Evolutionary conservation across 92 coral and sea anemone genomes (phyloP).

Genomic region (Porites lobata): DNA sequence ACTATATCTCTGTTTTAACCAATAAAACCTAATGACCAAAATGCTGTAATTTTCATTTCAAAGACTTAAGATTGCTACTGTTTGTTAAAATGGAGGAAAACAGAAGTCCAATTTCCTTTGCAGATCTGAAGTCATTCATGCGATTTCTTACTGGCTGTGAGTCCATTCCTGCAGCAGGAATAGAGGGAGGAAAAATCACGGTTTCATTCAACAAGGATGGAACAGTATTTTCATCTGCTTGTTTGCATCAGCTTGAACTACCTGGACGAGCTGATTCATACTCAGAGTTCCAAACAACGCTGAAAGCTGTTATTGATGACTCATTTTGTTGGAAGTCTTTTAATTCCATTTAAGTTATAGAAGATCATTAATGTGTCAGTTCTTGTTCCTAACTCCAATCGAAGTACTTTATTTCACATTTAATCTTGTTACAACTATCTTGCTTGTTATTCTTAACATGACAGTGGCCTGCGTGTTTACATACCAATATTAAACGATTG

Average conservation of each 20-base stretch:
- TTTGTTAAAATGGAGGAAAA: conserved; percentile 28
- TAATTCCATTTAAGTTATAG: conserved; percentile 35
- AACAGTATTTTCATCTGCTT: conserved; percentile 30
- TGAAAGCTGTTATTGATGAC: conserved; percentile 35
- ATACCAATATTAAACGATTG: neutral
- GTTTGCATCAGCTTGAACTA: conserved; percentile 46
- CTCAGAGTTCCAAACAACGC: conserved; percentile 47
- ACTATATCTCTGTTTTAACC: conserved; percentile 26
- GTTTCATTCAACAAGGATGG: conserved; percentile 38
- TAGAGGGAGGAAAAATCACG: conserved; percentile 44
- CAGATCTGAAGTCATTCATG: conserved; percentile 34
- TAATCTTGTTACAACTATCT: neutral
- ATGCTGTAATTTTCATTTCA: conserved; percentile 14
- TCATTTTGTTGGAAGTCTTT: conserved; percentile 34
- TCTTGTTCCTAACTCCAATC: neutral
- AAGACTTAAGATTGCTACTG: conserved; percentile 21
- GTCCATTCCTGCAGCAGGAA: conserved; percentile 47
- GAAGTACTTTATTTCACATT: conserved; percentile 3
- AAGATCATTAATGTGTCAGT: conserved; percentile 33
- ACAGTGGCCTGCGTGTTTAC: conserved; percentile 1
- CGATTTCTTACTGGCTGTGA: conserved; percentile 40
- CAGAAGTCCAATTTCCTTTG: conserved; percentile 28
- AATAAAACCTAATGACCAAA: conserved; percentile 27
- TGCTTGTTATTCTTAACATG: conserved; percentile 6
- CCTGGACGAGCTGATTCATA: conserved; percentile 44